phyloP scores from a whole-genome alignment of 2,888 invertebrate genomes.

The Philhelius pedissequus region DNA sequence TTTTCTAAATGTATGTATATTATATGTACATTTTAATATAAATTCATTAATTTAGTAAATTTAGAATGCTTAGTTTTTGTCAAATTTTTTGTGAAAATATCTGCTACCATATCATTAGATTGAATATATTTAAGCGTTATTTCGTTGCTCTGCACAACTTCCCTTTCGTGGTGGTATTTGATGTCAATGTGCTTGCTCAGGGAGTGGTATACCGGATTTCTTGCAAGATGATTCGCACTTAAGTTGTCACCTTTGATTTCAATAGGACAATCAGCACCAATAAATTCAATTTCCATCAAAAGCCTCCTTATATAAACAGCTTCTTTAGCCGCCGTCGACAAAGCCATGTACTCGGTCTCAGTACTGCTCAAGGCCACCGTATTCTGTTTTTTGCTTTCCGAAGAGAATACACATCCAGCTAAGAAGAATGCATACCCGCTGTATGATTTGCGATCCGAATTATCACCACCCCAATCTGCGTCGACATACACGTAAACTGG shows the following conservation, averaged over 20 bases:
- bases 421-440: conserved; percentile 48
- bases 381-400: conserved; percentile 58
- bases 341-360: conserved; percentile 41
- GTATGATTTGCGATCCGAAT: neutral
- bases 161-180: conserved; percentile 27
- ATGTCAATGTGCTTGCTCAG: conserved; percentile 64
- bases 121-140: neutral
- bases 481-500: conserved; percentile 56
- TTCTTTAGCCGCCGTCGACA: no score
- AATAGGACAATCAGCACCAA: no score
- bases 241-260: no score
- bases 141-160: neutral
- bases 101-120: conserved; percentile 11
- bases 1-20: neutral
- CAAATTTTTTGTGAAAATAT: neutral
- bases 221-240: no score
- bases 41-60: no score
- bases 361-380: conserved; percentile 31
- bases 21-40: neutral
- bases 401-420: conserved; percentile 58
- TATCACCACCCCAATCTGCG: conserved; percentile 66
- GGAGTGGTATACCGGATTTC: no score
- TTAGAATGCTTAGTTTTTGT: neutral
- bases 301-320: no score
- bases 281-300: no score